A percentile compares a stretch with the other conserved stretches of the same genome.
Conservation (phyloP, 2,113 vertebrate species). For the Chloroceryle aenea region DNA sequence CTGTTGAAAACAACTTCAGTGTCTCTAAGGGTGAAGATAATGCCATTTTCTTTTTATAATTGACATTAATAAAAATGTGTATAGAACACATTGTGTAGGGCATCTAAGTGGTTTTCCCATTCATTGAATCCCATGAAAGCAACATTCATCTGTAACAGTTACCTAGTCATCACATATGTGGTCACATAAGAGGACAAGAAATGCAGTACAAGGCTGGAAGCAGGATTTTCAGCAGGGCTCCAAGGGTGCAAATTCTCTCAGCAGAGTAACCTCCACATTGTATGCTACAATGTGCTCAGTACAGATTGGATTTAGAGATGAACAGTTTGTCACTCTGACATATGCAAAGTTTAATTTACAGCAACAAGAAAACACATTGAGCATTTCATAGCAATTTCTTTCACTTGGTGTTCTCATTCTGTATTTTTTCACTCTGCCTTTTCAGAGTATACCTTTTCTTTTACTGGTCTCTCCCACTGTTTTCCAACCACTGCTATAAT, state of each 20-base stretch:
- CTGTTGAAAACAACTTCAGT: neutral
- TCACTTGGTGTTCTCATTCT: neutral
- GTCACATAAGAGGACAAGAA: neutral
- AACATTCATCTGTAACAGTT: neutral
- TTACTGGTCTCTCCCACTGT: neutral
- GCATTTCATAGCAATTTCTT: neutral
- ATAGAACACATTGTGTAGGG: neutral
- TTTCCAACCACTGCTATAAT: neutral
- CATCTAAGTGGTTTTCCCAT: neutral
- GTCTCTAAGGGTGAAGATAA: neutral
- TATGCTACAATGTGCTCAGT: neutral
- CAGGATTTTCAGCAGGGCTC: neutral
- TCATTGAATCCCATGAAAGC: neutral
- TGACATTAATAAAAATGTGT: neutral
- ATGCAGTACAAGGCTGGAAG: neutral
- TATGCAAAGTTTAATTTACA: neutral
- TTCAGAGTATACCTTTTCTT: neutral
- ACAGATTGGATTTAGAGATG: neutral
- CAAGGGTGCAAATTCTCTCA: neutral
- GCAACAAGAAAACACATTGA: neutral
- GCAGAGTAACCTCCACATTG: neutral
- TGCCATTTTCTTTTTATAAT: neutral
- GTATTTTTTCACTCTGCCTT: neutral
- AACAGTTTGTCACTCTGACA: neutral
- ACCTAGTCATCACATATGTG: neutral